Evolutionary conservation across 2,888 invertebrate genomes (phyloP).

Genomic region (Dinocampus coccinellae): DNA sequence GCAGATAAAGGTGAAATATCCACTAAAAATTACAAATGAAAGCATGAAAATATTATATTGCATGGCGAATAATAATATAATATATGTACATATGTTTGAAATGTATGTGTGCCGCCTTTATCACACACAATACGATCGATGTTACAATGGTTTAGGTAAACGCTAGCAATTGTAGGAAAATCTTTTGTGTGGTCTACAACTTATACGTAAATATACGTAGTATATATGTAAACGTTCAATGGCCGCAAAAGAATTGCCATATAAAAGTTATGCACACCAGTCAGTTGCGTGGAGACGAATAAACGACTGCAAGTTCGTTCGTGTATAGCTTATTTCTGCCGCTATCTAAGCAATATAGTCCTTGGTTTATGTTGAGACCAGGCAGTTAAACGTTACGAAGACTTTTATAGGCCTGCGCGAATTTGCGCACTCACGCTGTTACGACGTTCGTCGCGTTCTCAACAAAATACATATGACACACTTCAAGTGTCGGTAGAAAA

Average conservation of each 20-base stretch:
- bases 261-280: slow-evolving; percentile 32
- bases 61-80: not conserved
- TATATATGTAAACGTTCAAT: slow-evolving; percentile 13
- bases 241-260: slow-evolving; percentile 34
- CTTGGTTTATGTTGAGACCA: slow-evolving; percentile 60
- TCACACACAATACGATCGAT: not conserved
- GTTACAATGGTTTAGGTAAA: not conserved
- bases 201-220: slow-evolving; percentile 17
- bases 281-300: slow-evolving; percentile 45
- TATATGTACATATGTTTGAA: not conserved
- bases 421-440: slow-evolving; percentile 55
- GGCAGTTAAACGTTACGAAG: slow-evolving; percentile 62
- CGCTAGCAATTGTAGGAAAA: not conserved
- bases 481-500: slow-evolving; percentile 21
- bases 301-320: slow-evolving; percentile 50
- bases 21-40: not conserved
- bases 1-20: not conserved
- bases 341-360: slow-evolving; percentile 61
- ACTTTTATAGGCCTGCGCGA: slow-evolving; percentile 62
- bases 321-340: slow-evolving; percentile 56
- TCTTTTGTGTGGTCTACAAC: slow-evolving; percentile 14
- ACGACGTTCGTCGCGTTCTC: slow-evolving; percentile 49
- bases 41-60: not conserved
- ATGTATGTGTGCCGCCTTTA: not conserved
- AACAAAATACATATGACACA: slow-evolving; percentile 40